Evolutionary conservation across 92 coral and sea anemone species (phyloP).

Genomic region (Plumapathes pennacea): DNA sequence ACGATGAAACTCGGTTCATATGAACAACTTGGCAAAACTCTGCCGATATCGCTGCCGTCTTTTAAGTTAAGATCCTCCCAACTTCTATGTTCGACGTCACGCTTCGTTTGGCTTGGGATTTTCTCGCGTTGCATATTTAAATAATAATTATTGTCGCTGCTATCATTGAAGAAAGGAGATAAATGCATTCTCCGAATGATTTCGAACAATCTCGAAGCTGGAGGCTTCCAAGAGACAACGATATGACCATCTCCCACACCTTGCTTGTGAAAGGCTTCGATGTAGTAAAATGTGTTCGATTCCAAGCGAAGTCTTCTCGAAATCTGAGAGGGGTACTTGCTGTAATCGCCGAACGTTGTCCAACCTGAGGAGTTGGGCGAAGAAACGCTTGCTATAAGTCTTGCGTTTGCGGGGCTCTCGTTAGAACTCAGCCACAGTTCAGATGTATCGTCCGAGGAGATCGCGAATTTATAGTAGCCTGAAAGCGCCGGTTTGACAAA

Average conservation of each 20-base stretch:
- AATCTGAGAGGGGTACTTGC: conserved; percentile 11
- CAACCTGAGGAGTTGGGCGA: conserved; percentile 5
- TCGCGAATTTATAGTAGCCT: conserved; percentile 16
- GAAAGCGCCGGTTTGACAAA: conserved; percentile 18
- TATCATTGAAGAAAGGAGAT: too few relatives aligned
- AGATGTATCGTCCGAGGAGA: conserved; percentile 34
- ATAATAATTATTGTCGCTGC: too few relatives aligned
- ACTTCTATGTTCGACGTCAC: too few relatives aligned
- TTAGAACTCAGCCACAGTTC: conserved; percentile 41
- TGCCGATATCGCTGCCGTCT: conserved; percentile 1
- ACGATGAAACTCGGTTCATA: conserved; percentile 34
- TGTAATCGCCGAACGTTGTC: conserved; percentile 4
- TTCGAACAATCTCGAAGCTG: conserved; percentile 19
- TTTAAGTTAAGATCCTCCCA: conserved; percentile 2
- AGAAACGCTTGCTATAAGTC: conserved; percentile 32
- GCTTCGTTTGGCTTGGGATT: too few relatives aligned
- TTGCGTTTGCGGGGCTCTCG: conserved; percentile 13
- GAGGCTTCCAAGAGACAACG: conserved; percentile 16
- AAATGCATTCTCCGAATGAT: conserved; percentile 2
- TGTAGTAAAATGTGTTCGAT: conserved; percentile 3
- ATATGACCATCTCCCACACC: conserved; percentile 4
- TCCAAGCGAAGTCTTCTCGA: conserved; percentile 14
- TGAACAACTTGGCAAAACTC: conserved; percentile 7
- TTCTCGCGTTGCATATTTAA: too few relatives aligned
- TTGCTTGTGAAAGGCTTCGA: conserved; percentile 30